Evolutionary conservation across 2,797 vertebrate genomes (phyloP).

Genomic region (Pyrocephalus nanus): DNA sequence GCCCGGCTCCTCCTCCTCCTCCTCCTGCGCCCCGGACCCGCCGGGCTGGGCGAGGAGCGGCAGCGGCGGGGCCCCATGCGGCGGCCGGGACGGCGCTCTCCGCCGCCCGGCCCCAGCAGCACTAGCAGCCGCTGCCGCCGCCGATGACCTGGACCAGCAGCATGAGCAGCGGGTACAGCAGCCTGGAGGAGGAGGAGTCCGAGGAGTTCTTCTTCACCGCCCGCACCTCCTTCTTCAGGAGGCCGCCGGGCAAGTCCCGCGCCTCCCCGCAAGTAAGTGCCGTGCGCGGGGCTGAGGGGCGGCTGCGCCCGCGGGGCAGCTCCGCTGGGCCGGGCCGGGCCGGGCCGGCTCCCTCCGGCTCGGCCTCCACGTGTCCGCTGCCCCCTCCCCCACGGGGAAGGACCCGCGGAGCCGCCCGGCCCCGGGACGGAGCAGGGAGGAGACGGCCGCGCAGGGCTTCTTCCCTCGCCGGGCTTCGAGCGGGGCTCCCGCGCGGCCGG

Average conservation of each 20-base stretch:
- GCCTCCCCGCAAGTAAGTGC: constrained; percentile 73
- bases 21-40: constrained; percentile 11
- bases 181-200: constrained; percentile 94
- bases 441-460: not conserved
- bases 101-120: constrained; percentile 40
- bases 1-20: not conserved
- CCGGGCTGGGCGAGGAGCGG: constrained; percentile 25
- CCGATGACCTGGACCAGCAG: constrained; percentile 90
- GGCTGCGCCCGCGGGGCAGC: not conserved
- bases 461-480: not conserved
- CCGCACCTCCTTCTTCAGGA: constrained; percentile 94
- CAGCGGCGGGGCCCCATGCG: constrained; percentile 52
- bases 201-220: constrained; percentile 97
- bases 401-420: not conserved
- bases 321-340: not conserved
- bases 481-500: not conserved
- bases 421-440: not conserved
- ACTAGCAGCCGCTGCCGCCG: not conserved
- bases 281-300: not conserved
- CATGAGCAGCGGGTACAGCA: constrained; percentile 99
- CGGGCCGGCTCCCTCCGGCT: not conserved
- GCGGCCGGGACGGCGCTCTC: constrained; percentile 34
- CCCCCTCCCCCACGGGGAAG: constrained; percentile 13
- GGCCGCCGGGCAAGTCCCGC: constrained; percentile 81
- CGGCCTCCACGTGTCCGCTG: constrained; percentile 40